Percentiles rank a stretch among this genome's conserved stretches.
Conservation (phyloP, 2,113 vertebrate species). For the Miniopterus natalensis region DNA sequence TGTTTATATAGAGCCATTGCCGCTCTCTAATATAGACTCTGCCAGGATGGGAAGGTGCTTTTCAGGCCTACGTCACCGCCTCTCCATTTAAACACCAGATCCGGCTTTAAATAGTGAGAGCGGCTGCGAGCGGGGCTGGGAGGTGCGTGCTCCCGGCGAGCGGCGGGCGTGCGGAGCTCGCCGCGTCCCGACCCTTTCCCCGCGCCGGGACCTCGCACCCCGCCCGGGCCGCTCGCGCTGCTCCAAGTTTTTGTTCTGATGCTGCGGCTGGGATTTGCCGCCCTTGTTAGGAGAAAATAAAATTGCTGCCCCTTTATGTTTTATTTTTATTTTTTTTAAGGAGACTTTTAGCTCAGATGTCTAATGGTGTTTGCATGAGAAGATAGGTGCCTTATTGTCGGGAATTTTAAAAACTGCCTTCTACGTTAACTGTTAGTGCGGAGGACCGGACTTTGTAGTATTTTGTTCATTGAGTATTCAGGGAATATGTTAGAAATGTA, state of each 20-base stretch:
- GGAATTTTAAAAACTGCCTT: not conserved
- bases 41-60: conserved; percentile 98
- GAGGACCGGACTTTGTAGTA: not conserved
- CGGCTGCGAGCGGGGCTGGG: conserved; percentile 87
- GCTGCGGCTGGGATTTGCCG: not conserved
- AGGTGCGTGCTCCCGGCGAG: conserved; percentile 87
- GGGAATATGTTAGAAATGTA: not conserved
- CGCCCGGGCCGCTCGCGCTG: not conserved
- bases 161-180: conserved; percentile 68
- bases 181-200: not conserved
- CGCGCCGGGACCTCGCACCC: not conserved
- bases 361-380: not conserved
- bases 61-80: conserved; percentile 96
- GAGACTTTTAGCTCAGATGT: not conserved
- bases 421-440: not conserved
- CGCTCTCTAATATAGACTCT: conserved; percentile 99
- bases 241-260: not conserved
- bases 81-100: conserved; percentile 97
- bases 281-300: not conserved
- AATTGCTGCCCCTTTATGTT: not conserved
- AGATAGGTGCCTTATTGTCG: not conserved
- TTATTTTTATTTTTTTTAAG: not conserved
- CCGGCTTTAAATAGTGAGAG: conserved; percentile 97
- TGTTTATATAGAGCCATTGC: conserved; percentile 98
- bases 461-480: not conserved